Evolutionary conservation across 1,140 invertebrate genomes (phyloP), one percentile per base, ranked within the genome.

Genomic region (Eriocheir sinensis): DNA sequence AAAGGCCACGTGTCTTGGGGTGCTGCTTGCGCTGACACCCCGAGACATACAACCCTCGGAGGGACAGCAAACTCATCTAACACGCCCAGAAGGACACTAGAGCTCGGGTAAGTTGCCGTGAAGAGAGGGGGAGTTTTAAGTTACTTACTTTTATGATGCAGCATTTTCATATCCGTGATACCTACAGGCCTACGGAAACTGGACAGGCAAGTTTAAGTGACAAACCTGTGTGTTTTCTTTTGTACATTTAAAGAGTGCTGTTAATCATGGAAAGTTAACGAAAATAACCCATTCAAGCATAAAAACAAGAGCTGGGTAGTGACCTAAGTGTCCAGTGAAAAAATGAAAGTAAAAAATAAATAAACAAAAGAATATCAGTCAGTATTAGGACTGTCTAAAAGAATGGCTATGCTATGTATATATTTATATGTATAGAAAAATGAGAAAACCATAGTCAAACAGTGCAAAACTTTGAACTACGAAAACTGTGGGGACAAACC

Each of bases 271-370:
- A 94, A 48, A 91, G 93, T 94, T 94, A 94, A 92, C 93, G 89
- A 94, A 94, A 94, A 94, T 94, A 94, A 94, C 93, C 93, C 93
- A 94, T 94, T 92, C 89, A 94, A 94, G 93, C 93, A 94, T 94
- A 89, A 94, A 94, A 94, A 94, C 48, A 94, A 86, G 81, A 91
- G 81, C 89, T 91, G 93, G 93, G 89, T 88, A 92, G 80, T 94
- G 93, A 94, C 89, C 93, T 81, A 85, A 21, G 83, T 79, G 93
- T 44, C 41, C 79, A 83, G 85, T 83, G 72, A 40, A 88, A 91
- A 91, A 94, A 85, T 94, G 85, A 91, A 91, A 94, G 79, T 92
- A 40, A 48, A 85, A 83, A 44, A 38, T 80, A 94, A 41, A 21
- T 80, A 44, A 91, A 91, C 34, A 27, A 79, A 94, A 94, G 53